Evolutionary conservation across 2,797 vertebrate species (phyloP), one percentile per base, ranked within the genome.

Genomic region (Uromys caudimaculatus): DNA sequence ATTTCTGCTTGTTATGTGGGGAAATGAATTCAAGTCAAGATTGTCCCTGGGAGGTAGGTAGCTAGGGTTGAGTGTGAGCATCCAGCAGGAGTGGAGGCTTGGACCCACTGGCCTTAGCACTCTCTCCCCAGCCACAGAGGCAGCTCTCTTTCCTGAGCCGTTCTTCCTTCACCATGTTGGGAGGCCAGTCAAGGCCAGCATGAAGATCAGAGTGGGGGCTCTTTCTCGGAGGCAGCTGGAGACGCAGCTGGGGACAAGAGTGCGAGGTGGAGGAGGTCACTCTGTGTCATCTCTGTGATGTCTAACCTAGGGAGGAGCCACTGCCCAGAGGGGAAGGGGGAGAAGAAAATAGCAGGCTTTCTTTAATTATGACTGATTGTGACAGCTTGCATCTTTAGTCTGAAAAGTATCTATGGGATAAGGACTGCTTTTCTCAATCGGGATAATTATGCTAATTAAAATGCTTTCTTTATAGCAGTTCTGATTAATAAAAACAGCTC

Each of bases 371-470:
- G 98, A 97, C 97, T 95, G 98, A 98, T 90, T 81, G 94, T 97
- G 98, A 98, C 98, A 98, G 97, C 97, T 97, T 0, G 67, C 96
- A 85, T 98, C 98, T 98, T 98, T 83, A 97, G 96, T 96, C 96
- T 95, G 97, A 97, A 96, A 98, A 98, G 98, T 97, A 98, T 98
- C 98, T 97, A 96, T 93, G 97, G 97, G 97, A 96, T 98, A 97
- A 83, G 91, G 98, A 88, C 96, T 97, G 98, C 98, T 97, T 97
- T 98, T 97, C 97, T 98, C 98, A 95, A 98, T 98, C 38, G 14
- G 97, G 98, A 97, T 98, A 98, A 98, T 98, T 98, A 98, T 97
- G 98, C 98, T 98, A 98, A 98, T 98, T 98, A 98, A 98, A 98
- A 98, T 97, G 97, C 98, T 98, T 98, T 98, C 98, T 98, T 98